Percentiles rank a stretch among this genome's conserved stretches.
phyloP scores from a whole-genome alignment of 2,888 invertebrate species.

The Hoplodrina ambigua region DNA sequence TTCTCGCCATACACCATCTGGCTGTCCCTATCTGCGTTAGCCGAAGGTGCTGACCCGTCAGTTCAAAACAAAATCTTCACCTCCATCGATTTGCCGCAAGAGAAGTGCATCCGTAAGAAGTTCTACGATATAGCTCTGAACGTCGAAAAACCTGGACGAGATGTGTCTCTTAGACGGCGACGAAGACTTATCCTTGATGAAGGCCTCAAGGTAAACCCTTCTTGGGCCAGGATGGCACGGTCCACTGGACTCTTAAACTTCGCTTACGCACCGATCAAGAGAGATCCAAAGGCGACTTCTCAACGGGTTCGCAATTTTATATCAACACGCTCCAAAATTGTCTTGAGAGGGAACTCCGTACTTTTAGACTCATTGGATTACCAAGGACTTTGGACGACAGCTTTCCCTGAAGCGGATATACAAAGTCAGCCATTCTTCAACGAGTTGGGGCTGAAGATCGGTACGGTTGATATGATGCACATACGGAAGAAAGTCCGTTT shows the following conservation, averaged over 20 bases:
- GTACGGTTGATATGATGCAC: constrained; percentile 66
- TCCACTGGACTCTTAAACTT: constrained; percentile 44
- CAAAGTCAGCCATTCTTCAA: constrained; percentile 67
- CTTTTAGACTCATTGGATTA: constrained; percentile 67
- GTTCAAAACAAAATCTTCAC: constrained; percentile 54
- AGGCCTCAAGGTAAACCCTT: constrained; percentile 38
- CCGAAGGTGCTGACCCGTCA: constrained; percentile 62
- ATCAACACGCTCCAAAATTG: constrained; percentile 29
- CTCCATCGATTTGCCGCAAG: constrained; percentile 61
- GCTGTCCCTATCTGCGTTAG: constrained; percentile 66
- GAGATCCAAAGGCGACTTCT: constrained; percentile 36
- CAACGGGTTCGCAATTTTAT: constrained; percentile 44
- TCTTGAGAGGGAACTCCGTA: constrained; percentile 61
- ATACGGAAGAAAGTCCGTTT: constrained; percentile 63
- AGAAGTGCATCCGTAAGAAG: constrained; percentile 59
- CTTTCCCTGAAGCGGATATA: constrained; percentile 61
- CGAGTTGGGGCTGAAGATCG: constrained; percentile 60
- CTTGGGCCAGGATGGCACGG: constrained; percentile 48
- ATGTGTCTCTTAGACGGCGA: constrained; percentile 55
- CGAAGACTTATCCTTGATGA: constrained; percentile 60
- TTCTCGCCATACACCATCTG: constrained; percentile 67
- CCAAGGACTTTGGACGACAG: constrained; percentile 65
- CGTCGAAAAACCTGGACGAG: constrained; percentile 59
- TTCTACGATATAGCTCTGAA: constrained; percentile 64
- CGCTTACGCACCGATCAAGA: constrained; percentile 48